phyloP scores from a whole-genome alignment of 2,888 invertebrate species.

The Omphaloscelis lunosa region DNA sequence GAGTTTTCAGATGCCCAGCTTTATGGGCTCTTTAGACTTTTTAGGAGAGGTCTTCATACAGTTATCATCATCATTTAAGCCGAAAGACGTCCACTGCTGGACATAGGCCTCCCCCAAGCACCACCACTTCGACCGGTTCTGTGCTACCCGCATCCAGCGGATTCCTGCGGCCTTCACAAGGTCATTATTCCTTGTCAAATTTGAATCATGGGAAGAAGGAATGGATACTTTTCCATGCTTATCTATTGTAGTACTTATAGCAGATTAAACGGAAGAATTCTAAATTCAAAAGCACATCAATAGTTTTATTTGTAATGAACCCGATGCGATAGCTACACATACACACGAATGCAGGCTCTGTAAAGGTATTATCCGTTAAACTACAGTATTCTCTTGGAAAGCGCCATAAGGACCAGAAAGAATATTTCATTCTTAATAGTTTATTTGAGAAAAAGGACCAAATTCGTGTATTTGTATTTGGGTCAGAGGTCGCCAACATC shows the following conservation, averaged over 20 bases:
- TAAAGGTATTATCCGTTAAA: background rate
- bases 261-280: too few relatives aligned
- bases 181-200: too few relatives aligned
- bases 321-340: too few relatives aligned
- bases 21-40: background rate
- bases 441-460: slow-evolving; percentile 8
- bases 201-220: background rate
- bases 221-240: background rate
- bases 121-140: too few relatives aligned
- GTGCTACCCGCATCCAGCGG: too few relatives aligned
- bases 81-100: too few relatives aligned
- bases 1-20: background rate
- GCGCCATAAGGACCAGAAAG: slow-evolving; percentile 2
- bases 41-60: background rate
- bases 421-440: slow-evolving; percentile 6
- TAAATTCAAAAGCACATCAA: background rate
- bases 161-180: too few relatives aligned
- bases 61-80: too few relatives aligned
- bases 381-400: background rate
- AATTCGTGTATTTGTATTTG: slow-evolving; percentile 19
- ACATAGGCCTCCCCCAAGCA: too few relatives aligned
- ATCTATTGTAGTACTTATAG: too few relatives aligned
- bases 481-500: slow-evolving; percentile 24
- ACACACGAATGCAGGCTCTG: background rate
- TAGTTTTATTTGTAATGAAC: background rate